These are phyloP conservation scores for Lycia hirtaria DNA, from an alignment of 2,888 invertebrate species.

Conservation along the genomic window DNA sequence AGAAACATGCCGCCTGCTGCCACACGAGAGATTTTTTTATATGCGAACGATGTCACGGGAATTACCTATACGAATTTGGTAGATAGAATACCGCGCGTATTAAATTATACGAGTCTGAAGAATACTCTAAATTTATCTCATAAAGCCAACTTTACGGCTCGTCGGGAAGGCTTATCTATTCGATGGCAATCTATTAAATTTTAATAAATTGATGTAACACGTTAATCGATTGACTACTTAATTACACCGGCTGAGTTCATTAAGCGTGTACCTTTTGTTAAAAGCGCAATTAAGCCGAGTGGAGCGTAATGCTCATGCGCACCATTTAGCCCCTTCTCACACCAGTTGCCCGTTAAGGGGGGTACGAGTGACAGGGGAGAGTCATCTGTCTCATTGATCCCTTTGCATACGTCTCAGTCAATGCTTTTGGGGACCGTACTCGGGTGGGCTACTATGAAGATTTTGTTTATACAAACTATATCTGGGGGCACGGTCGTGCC, in stretches of 20 bases:
- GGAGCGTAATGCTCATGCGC: constrained; percentile 70
- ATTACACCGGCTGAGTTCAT: constrained; percentile 29
- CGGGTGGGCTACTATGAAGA: constrained; percentile 37
- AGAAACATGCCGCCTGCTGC: no score
- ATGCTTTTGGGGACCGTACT: constrained; percentile 54
- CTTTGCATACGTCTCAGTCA: constrained; percentile 81
- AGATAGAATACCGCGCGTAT: not conserved
- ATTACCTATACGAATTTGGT: not conserved
- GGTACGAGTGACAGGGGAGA: constrained; percentile 70
- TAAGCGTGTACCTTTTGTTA: constrained; percentile 55
- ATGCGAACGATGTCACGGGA: no score
- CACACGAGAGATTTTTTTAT: no score
- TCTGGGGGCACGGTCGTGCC: no score
- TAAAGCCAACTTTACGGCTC: no score
- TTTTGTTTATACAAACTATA: not conserved
- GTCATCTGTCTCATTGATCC: constrained; percentile 81
- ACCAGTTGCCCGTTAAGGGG: constrained; percentile 52
- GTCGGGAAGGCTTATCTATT: no score
- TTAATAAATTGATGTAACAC: constrained; percentile 12
- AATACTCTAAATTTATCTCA: no score
- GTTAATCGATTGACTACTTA: constrained; percentile 27
- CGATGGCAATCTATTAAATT: not conserved
- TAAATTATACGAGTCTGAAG: no score
- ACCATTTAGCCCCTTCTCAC: constrained; percentile 56
- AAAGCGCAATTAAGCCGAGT: constrained; percentile 59